Base-by-base conservation (phyloP, 2,113 vertebrate genomes). In the Pachypanchax playfairii region DNA sequence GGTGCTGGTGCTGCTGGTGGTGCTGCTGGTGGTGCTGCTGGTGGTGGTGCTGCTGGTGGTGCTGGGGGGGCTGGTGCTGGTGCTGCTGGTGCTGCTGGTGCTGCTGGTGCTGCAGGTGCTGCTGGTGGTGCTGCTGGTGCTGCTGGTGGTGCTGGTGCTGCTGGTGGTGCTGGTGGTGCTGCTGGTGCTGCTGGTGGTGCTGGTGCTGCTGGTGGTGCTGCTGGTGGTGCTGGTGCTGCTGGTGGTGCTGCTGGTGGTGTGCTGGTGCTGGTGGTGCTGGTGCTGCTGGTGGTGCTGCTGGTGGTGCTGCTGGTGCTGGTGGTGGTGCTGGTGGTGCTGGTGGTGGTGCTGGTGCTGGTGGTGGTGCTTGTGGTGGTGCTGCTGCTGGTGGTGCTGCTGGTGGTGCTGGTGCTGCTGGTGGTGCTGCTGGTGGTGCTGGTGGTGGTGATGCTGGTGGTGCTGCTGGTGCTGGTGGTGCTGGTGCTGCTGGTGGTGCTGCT, bases 131-230 rank as follows among this genome's bases (percentile, higher is more conserved):
- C 0, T 6, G 33, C 13, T 0, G 24, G 15, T 31, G 53, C 11
- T 0, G 72, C 10, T 6, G 56, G 5, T 2, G 57, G 1, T 0
- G 46, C 4, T 2, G 38, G 17, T 6, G 58, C 44, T 15, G 49
- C 26, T 1, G 41, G 3, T 4, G 65, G 49, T 6, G 53, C 5
- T 4, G 41, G 6, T 8, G 46, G 15, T 7, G 26, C 14, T 15
- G 25, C 2, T 2, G 47, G 15, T 3, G 15, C 18, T 11, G 64
- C 10, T 4, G 49, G 6, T 12, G 44, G 26, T 18, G 61, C 31
- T 17, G 78, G 28, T 13, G 50, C 64, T 14, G 71, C 15, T 26
- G 53, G 24, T 13, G 36, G 15, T 4, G 64, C 17, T 10, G 69
- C 18, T 3, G 70, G 52, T 5, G 31, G 14, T 0, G 75, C 28